Evolutionary conservation across 2,113 vertebrate species (phyloP), one percentile per base, ranked within the genome.

Genomic region (Gymnorhina tibicen): DNA sequence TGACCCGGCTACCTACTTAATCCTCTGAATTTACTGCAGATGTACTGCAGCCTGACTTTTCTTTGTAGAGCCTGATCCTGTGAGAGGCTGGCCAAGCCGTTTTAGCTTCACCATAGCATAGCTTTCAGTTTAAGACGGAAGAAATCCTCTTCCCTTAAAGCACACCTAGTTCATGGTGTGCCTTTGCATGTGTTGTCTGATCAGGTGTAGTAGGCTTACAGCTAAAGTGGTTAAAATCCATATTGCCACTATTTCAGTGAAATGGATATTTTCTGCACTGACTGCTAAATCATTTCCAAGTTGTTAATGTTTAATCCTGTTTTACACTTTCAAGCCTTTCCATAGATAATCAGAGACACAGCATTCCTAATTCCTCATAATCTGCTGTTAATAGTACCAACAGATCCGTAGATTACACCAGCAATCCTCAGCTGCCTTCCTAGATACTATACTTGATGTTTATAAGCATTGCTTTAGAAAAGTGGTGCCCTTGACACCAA

Each of bases 1-100:
- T 55, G 76, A 13, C 50, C 50, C 0, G 0, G 9, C 11, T 22
- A 44, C 60, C 50, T 76, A 1, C 37, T 68, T 17, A 35, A 20
- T 50, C 39, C 22, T 47, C 37, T 44, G 79, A 15, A 33, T 70
- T 49, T 35, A 8, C 23, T 75, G 74, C 41, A 13, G 50, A 6
- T 35, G 15, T 30, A 5, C 21, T 4, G 1, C 49, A 46, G n/a
- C 33, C 39, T 76, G 15, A 3, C n/a, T 76, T 83, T 46, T 50
- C 47, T 52, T 32, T 60, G 16, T 1, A 74, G n/a, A 27, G 18
- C 39, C 60, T 63, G 56, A 68, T 72, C 44, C 18, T 72, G 5
- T 30, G 20, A 44, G 35, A 68, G 41, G 33, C 41, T 17, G 5
- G 23, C 87, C 49, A 66, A 76, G 13, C 32, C 8, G 2, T 33